Base-by-base conservation (phyloP, 2,113 vertebrate genomes). In the Lontra canadensis region DNA sequence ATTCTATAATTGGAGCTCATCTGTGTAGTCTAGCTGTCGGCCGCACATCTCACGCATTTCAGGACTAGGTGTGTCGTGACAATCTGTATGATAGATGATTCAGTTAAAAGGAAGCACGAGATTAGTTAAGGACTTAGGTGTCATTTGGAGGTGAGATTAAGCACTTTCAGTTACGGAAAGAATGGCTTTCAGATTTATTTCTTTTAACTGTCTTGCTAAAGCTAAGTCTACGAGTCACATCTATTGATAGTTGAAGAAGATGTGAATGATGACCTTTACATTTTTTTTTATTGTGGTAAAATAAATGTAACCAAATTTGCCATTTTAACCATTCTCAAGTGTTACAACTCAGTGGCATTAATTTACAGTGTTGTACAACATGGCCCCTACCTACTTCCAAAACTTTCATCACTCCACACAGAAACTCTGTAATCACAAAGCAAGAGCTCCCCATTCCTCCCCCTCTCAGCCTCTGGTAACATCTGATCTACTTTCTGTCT, bases 1-100 rank as follows among this genome's bases (percentile, higher is more conserved):
- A 96, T 95, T 97, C 74, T 94, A 17, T 76, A 96, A 20, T 49
- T 84, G 83, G 82, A 97, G 26, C 14, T 90, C 55, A 42, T 88
- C 39, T 57, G 36, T 63, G 42, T 42, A 7, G 71, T 90, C 36
- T 23, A 44, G 7, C 55, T 94, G 55, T 65, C 59, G 42, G 83
- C 5, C 61, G 79, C 0, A 42, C 14, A 36, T 47, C 59, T 97
- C 20, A 59, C 47, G 15, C 63, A 55, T 97, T 92, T 93, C 73
- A 96, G 86, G 87, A 76, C 11, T 44, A 93, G 95, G 88, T 94
- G 29, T 2, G 3, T 84, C 55, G 0, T 71, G 47, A 9, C 8
- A 47, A 80, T 36, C 74, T 49, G 31, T 42, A n/a, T 83, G 85
- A 81, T 82, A 57, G 90, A 59, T 81, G 86, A 65, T 67, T 34